Base-by-base conservation (phyloP, 2,113 vertebrate species). In the Xerus inauris region DNA sequence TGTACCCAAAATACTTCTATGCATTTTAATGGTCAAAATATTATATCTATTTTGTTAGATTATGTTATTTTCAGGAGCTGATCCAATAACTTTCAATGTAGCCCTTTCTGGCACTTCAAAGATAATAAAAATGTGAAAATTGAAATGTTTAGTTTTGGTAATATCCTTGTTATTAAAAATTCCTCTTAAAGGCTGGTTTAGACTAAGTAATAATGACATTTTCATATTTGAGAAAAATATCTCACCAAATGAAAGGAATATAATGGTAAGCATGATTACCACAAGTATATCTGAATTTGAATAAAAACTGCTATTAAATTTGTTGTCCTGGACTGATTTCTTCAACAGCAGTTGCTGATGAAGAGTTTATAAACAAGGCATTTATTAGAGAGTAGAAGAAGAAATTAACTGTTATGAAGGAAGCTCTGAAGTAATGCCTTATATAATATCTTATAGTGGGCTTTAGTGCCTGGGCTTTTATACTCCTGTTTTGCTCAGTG, bases 121-220 rank as follows among this genome's bases (percentile, higher is more conserved):
- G 59, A 82, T 28, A 81, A 35, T 75, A 90, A 86, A 89, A 95
- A 81, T 93, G 6, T 75, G 65, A 92, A 96, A 80, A 91, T 40
- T 32, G 12, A 82, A 83, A 87, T 87, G 35, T 87, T 96, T 91
- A 69, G 35, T 30, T 81, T 83, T 54, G 54, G 8, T 77, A 69
- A 67, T 72, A 72, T 42, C 51, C 5, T 49, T 54, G 69, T 92
- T 79, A 82, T 73, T 96, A 71, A 93, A 87, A 94, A 79, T 16
- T 54, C 26, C 22, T 71, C 51, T 76, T 71, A 65, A 87, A 83
- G 38, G 1, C 83, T 79, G 42, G 91, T 40, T 96, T 87, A 67
- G 49, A 67, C 3, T 92, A 85, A 87, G 22, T 86, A 90, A 47
- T 35, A 69, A 73, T 73, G 38, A 22, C 26, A 87, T 92, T 87